Conservation (phyloP, 2,888 invertebrate genomes). For the Cerastis rubricosa region DNA sequence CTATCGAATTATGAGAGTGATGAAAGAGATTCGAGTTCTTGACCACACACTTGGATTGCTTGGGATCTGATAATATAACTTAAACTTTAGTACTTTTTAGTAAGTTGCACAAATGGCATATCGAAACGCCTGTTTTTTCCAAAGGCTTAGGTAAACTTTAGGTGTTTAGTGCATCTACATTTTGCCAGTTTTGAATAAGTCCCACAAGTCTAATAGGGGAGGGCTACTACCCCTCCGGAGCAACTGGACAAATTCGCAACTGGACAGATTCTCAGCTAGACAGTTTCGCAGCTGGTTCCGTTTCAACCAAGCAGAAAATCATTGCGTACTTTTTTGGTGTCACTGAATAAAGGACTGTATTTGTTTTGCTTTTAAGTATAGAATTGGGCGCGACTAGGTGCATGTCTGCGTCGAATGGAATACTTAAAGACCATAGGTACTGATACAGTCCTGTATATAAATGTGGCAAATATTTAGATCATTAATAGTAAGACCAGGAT, state of each 20-base stretch:
- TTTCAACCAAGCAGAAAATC: not conserved
- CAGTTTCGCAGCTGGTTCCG: not conserved
- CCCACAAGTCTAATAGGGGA: not conserved
- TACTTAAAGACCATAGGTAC: not conserved
- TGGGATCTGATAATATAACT: not conserved
- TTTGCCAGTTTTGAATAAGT: not conserved
- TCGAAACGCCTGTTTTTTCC: too few relatives aligned
- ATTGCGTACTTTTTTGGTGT: not conserved
- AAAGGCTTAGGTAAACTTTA: not conserved
- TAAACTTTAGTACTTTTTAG: not conserved
- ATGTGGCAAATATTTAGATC: not conserved
- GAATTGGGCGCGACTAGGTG: not conserved
- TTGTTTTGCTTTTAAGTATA: not conserved
- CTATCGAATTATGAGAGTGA: not conserved
- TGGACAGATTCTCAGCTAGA: too few relatives aligned
- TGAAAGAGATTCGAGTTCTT: not conserved
- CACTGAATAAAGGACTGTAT: not conserved
- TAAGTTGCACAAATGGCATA: not conserved
- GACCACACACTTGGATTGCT: too few relatives aligned
- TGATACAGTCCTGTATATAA: constrained; percentile 4
- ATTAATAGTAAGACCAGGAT: not conserved
- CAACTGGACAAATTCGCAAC: too few relatives aligned
- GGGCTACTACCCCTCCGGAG: too few relatives aligned
- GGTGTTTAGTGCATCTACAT: not conserved
- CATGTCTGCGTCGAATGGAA: not conserved